These are phyloP conservation scores for Scelioninae gen. 2 DNA, from an alignment of 2,888 invertebrate genomes.

Conservation along the genomic window DNA sequence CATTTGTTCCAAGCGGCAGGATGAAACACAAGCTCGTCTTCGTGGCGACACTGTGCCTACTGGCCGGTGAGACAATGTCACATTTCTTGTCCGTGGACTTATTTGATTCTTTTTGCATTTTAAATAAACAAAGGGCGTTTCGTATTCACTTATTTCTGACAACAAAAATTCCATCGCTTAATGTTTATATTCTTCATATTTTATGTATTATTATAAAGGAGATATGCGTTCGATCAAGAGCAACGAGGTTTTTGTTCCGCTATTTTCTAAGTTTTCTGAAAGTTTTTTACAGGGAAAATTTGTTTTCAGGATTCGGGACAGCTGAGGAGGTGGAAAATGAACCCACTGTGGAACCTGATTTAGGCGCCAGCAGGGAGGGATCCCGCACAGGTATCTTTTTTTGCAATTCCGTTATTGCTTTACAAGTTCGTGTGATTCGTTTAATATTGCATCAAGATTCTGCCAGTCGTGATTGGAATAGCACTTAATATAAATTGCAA, in stretches of 20 bases:
- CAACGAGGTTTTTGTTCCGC: no score
- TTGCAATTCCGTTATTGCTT: background rate
- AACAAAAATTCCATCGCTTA: no score
- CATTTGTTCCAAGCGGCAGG: conserved; percentile 41
- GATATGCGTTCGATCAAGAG: no score
- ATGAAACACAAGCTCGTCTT: conserved; percentile 69
- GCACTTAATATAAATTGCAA: no score
- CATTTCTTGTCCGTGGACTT: background rate
- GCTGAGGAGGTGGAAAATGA: conserved; percentile 73
- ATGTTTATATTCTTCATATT: no score
- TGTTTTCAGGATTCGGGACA: conserved; percentile 68
- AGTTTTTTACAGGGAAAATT: no score
- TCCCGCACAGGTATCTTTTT: conserved; percentile 87
- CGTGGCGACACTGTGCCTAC: conserved; percentile 65
- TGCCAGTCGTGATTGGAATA: no score
- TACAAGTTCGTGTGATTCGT: background rate
- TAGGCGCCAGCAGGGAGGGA: conserved; percentile 90
- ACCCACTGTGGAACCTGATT: conserved; percentile 79
- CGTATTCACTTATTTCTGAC: no score
- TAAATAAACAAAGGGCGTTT: no score
- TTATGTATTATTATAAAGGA: no score
- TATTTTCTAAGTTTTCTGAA: no score
- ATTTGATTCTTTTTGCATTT: no score
- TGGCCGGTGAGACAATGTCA: conserved; percentile 64
- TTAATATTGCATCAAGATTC: background rate